Evolutionary conservation across 2,797 vertebrate species (phyloP), one percentile per base, ranked within the genome.

Genomic region (Oophaga sylvatica): DNA sequence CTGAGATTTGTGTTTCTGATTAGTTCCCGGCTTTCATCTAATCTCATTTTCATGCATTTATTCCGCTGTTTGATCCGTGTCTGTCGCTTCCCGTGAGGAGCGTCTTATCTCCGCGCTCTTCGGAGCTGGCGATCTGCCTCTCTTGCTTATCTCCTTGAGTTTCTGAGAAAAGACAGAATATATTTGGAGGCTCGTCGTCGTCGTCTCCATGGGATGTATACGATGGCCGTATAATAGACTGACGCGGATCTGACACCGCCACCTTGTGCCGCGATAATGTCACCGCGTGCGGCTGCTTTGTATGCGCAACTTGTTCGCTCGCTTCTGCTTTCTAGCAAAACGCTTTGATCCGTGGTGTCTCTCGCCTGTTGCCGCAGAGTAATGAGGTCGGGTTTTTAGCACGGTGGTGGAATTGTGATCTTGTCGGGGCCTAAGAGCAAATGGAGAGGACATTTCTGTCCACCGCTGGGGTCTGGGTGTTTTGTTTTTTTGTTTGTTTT

Each of bases 41-140:
- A 73, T 83, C 81, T 83, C 29, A n/a, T 83, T 56, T 35, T 56
- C 20, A 20, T 82, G 80, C 56, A 35, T 82, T 68, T 71, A 71
- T 83, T 67, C 35, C 1, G 60, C 3, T 12, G 10, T 20, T 45
- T 22, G 79, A 65, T 81, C 11, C n/a, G 60, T 26, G 59, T 63
- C 26, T 68, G 2, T 53, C 8, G 67, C 81, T 73, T 60, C 68
- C 67, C 59, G 81, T 59, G 81, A 53, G 80, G 80, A 31, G 65
- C 65, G 16, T 60, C 17, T 56, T 56, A 68, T 82, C 80, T 29
- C 8, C 3, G 5, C 13, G 35, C 62, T 81, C 80, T 67, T 81
- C 63, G 26, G 16, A 31, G 17, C 48, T 62, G 65, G 80, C n/a
- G 35, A 65, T n/a, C 60, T 67, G 35, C 59, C 79, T 8, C 59